Evolutionary conservation across 2,797 vertebrate genomes (phyloP).

Genomic region (Enteromius radiatus): DNA sequence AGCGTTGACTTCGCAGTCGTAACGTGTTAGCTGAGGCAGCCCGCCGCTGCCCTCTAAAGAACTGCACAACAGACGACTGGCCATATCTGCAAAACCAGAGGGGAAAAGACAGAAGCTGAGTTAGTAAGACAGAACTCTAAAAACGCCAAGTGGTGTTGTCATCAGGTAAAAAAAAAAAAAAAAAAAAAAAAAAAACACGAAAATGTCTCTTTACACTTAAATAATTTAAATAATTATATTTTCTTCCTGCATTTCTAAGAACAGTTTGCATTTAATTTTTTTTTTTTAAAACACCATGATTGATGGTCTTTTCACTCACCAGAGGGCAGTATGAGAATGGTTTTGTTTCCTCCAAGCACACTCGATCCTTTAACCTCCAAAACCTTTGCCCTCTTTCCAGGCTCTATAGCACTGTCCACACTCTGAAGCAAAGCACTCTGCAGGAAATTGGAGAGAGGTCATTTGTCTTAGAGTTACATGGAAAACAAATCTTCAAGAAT

Average conservation of each 20-base stretch:
- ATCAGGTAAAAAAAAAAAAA: too few relatives aligned
- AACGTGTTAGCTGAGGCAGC: conserved; percentile 93
- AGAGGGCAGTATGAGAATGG: conserved; percentile 91
- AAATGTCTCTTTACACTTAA: neutral
- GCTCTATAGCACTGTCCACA: conserved; percentile 71
- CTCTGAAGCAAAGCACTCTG: conserved; percentile 82
- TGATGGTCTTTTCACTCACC: conserved; percentile 75
- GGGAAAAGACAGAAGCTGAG: neutral
- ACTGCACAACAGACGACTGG: conserved; percentile 88
- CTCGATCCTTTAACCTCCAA: conserved; percentile 79
- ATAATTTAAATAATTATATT: neutral
- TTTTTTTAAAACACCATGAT: too few relatives aligned
- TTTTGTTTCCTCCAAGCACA: conserved; percentile 81
- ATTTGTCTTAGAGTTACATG: neutral
- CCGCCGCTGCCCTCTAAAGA: conserved; percentile 83
- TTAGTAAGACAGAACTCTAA: neutral
- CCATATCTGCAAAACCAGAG: conserved; percentile 82
- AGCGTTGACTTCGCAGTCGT: conserved; percentile 98
- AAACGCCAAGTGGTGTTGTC: neutral
- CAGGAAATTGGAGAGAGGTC: neutral
- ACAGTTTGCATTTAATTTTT: neutral
- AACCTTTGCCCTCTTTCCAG: conserved; percentile 90
- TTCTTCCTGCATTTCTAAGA: neutral
- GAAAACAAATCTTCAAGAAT: neutral
- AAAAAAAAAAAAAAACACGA: too few relatives aligned